Evolutionary conservation across 35 echinoderm and acorn worm genomes (phyloP).

Genomic region (Apostichopus californicus): DNA sequence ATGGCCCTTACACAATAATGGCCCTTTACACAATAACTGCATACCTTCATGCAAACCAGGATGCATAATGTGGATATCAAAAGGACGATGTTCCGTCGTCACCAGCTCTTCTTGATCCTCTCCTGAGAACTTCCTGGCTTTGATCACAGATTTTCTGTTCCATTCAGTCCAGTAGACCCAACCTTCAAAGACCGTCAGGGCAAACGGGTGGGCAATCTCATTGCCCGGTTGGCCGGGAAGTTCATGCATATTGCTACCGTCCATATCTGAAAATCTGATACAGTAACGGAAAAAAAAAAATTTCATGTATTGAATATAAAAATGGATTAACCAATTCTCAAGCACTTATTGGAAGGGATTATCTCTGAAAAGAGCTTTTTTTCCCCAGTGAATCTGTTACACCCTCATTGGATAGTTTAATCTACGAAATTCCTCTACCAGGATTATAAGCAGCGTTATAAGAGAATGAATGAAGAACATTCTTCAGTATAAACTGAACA

Average conservation of each 20-base stretch:
- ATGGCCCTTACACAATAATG: no score
- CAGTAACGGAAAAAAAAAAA: background rate
- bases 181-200: constrained; percentile 68
- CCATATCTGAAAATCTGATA: constrained; percentile 63
- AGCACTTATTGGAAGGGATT: no score
- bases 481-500: no score
- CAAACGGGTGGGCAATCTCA: constrained; percentile 72
- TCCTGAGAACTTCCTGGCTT: constrained; percentile 84
- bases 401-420: no score
- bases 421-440: no score
- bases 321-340: no score
- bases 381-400: no score
- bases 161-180: constrained; percentile 92
- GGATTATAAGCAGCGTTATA: no score
- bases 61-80: constrained; percentile 87
- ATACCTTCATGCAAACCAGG: constrained; percentile 34
- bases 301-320: background rate
- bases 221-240: constrained; percentile 21
- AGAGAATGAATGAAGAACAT: no score
- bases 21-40: no score
- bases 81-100: constrained; percentile 59
- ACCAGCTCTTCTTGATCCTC: constrained; percentile 42
- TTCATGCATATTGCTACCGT: constrained; percentile 56
- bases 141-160: constrained; percentile 68
- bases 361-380: no score